phyloP scores from a whole-genome alignment of 2,888 invertebrate species.

The Ophraella communa region DNA sequence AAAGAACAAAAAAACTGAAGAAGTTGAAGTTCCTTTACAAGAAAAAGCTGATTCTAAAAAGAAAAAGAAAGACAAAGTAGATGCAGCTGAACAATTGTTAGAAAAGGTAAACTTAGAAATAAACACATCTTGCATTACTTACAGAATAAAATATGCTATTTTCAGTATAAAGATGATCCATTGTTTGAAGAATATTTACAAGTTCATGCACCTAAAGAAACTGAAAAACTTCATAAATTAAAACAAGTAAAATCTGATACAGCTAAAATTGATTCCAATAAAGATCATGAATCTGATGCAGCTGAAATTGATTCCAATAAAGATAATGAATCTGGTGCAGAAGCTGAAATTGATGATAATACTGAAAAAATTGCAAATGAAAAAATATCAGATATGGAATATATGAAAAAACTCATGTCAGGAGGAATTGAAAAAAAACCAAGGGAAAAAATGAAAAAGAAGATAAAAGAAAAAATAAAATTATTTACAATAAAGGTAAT shows the following conservation, averaged over 20 bases:
- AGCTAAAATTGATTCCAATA: slow-evolving; percentile 56
- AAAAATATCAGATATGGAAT: slow-evolving; percentile 77
- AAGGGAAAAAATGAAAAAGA: slow-evolving; percentile 56
- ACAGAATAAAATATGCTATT: neutral
- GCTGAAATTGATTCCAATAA: slow-evolving; percentile 57
- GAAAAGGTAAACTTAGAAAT: slow-evolving; percentile 63
- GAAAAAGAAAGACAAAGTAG: slow-evolving; percentile 62
- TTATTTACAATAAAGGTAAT: slow-evolving; percentile 69
- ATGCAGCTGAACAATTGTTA: slow-evolving; percentile 62
- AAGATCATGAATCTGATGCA: slow-evolving; percentile 51
- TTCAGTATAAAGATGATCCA: slow-evolving; percentile 83
- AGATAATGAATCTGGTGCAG: slow-evolving; percentile 50
- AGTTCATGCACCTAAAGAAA: slow-evolving; percentile 71
- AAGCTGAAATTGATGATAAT: slow-evolving; percentile 31
- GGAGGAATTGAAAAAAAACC: slow-evolving; percentile 48
- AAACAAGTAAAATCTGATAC: slow-evolving; percentile 42
- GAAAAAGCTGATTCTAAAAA: slow-evolving; percentile 50
- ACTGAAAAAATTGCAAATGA: slow-evolving; percentile 63
- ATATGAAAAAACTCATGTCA: slow-evolving; percentile 73
- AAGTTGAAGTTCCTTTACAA: slow-evolving; percentile 43
- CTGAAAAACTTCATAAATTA: slow-evolving; percentile 44
- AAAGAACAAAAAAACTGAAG: slow-evolving; percentile 51
- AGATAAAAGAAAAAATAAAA: slow-evolving; percentile 54
- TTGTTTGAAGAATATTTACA: slow-evolving; percentile 89
- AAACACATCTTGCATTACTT: neutral